phyloP scores from a whole-genome alignment of 1,140 invertebrate genomes.

The Chlorops oryzae region DNA sequence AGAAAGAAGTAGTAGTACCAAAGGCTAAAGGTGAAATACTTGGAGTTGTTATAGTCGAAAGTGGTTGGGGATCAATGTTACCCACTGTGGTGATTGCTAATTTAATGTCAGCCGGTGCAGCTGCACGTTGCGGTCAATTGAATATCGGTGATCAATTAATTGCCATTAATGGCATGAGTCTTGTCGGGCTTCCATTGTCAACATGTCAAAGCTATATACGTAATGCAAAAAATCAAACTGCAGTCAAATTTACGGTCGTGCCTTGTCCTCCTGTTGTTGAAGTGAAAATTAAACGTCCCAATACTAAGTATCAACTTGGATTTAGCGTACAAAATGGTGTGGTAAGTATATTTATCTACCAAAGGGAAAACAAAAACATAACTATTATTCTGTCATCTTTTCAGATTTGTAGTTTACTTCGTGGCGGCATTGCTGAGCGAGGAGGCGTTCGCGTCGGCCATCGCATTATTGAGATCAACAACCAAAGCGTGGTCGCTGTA shows the following conservation, averaged over 20 bases:
- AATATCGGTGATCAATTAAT: slow-evolving; percentile 99
- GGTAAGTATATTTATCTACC: slow-evolving; percentile 56
- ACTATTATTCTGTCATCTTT: slow-evolving; percentile 13
- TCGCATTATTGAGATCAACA: slow-evolving; percentile 99
- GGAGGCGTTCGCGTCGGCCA: slow-evolving; percentile 98
- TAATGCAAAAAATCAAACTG: slow-evolving; percentile 95
- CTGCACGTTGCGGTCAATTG: slow-evolving; percentile 91
- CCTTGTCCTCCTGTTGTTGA: slow-evolving; percentile 99
- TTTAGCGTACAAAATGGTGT: slow-evolving; percentile 99
- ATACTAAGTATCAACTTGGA: slow-evolving; percentile 98
- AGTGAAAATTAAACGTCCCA: slow-evolving; percentile 97
- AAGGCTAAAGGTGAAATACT: slow-evolving; percentile 97
- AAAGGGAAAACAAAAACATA: neutral
- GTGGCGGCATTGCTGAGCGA: slow-evolving; percentile 96
- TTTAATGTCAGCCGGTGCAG: slow-evolving; percentile 89
- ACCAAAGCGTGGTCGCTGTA: slow-evolving; percentile 97
- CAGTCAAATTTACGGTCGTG: slow-evolving; percentile 97
- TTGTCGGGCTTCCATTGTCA: slow-evolving; percentile 94
- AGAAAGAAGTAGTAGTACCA: slow-evolving; percentile 97
- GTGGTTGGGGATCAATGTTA: slow-evolving; percentile 98
- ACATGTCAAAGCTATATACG: slow-evolving; percentile 99
- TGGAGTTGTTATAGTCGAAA: slow-evolving; percentile 97
- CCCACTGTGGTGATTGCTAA: slow-evolving; percentile 99
- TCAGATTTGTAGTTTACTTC: slow-evolving; percentile 93
- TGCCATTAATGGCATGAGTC: slow-evolving; percentile 95